A percentile compares a stretch with the other conserved stretches of the same genome.
phyloP scores from a whole-genome alignment of 2,797 vertebrate genomes.

The Atherinosoma microstoma region DNA sequence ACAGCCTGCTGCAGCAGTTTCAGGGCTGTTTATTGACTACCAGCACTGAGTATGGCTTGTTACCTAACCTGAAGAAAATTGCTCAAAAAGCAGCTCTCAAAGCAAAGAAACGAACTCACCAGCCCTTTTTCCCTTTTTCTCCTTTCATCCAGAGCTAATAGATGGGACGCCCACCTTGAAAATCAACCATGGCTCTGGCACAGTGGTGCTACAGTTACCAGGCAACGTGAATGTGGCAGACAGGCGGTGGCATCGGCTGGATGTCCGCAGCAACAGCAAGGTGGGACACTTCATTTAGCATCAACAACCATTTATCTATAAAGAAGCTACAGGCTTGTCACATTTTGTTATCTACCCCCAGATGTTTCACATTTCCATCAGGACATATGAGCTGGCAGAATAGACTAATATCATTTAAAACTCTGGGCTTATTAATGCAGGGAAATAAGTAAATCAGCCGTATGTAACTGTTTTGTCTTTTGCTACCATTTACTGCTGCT shows the following conservation, averaged over 20 bases:
- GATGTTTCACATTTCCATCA: neutral
- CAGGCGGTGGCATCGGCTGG: constrained; percentile 90
- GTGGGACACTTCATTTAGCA: constrained; percentile 69
- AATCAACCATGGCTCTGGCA: constrained; percentile 89
- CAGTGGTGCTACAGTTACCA: constrained; percentile 88
- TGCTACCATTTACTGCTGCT: neutral
- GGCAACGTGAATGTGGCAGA: constrained; percentile 89
- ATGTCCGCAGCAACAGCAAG: constrained; percentile 90
- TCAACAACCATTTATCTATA: constrained; percentile 16
- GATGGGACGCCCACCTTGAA: constrained; percentile 88
- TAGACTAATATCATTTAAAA: neutral
- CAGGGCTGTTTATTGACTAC: neutral
- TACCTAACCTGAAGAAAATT: constrained; percentile 2
- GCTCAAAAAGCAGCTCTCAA: constrained; percentile 6
- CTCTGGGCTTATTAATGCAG: neutral
- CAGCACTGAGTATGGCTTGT: constrained; percentile 1
- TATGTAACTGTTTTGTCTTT: neutral
- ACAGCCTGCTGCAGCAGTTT: neutral
- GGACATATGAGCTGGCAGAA: neutral
- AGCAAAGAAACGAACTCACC: constrained; percentile 17
- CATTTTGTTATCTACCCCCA: neutral
- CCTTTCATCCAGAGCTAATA: constrained; percentile 82
- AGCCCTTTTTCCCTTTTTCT: constrained; percentile 15
- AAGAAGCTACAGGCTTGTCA: neutral
- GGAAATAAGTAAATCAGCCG: neutral